Conservation (phyloP, 2,797 vertebrate genomes). For the Poeciliopsis presidionis region DNA sequence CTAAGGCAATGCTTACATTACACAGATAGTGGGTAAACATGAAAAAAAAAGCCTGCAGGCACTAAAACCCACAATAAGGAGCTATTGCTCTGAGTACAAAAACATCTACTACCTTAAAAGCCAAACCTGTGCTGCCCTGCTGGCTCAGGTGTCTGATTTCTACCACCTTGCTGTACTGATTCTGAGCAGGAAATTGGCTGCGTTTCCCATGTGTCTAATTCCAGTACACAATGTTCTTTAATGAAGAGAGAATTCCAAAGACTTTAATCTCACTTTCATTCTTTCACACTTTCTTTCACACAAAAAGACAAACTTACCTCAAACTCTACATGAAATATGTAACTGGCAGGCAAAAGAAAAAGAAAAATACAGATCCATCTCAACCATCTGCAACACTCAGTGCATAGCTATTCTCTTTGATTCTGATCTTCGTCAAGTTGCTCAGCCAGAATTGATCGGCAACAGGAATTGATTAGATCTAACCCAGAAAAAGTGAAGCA, state of each 20-base stretch:
- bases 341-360: background rate
- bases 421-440: conserved; percentile 47
- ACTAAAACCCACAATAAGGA: background rate
- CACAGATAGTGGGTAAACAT: conserved; percentile 7
- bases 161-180: conserved; percentile 6
- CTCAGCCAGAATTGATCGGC: conserved; percentile 60
- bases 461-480: conserved; percentile 62
- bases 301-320: background rate
- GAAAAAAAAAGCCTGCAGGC: background rate
- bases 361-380: conserved; percentile 4
- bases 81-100: background rate
- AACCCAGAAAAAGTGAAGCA: conserved; percentile 56
- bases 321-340: conserved; percentile 5
- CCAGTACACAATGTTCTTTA: background rate
- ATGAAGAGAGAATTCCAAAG: background rate
- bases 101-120: conserved; percentile 11
- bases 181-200: conserved; percentile 1
- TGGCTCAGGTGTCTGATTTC: conserved; percentile 20
- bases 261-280: background rate
- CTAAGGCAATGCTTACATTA: conserved; percentile 6
- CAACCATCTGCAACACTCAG: conserved; percentile 4
- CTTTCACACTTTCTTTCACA: background rate
- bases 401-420: conserved; percentile 53
- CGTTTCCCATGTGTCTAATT: background rate
- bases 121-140: conserved; percentile 8